phyloP scores from a whole-genome alignment of 2,113 vertebrate species.

The Prionailurus viverrinus region DNA sequence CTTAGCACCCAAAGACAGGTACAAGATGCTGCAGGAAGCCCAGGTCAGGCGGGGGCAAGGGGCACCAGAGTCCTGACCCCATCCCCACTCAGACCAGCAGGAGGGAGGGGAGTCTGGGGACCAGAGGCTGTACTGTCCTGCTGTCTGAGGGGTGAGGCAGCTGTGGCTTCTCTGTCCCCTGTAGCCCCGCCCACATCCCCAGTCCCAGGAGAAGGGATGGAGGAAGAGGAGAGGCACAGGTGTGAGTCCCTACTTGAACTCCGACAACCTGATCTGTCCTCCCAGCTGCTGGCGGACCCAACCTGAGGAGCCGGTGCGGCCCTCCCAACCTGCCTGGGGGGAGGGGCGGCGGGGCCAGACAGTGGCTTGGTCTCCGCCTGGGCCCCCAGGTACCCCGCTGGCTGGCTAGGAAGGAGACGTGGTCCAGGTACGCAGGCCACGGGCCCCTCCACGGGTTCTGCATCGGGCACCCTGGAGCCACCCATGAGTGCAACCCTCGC shows the following conservation, averaged over 20 bases:
- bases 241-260: not conserved
- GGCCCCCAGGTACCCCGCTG: not conserved
- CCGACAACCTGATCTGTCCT: not conserved
- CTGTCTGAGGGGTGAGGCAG: not conserved
- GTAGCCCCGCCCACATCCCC: fast-evolving
- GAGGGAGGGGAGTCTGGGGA: not conserved
- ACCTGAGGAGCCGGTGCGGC: not conserved
- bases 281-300: not conserved
- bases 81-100: not conserved
- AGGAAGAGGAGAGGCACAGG: not conserved
- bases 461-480: not conserved
- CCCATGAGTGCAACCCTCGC: not conserved
- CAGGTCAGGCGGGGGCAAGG: not conserved
- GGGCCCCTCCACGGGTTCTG: not conserved
- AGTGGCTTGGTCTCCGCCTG: not conserved
- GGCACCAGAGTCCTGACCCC: no score
- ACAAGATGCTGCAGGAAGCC: not conserved
- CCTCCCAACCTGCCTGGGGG: not conserved
- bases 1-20: not conserved
- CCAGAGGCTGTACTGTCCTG: constrained; percentile 14
- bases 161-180: not conserved
- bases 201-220: not conserved
- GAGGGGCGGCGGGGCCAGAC: not conserved
- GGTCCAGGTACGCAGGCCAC: fast-evolving
- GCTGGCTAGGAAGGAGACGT: not conserved